A percentile compares a stretch with the other conserved stretches of the same genome.
phyloP scores from a whole-genome alignment of 2,797 vertebrate species.

The Enteromius unitaeniatus region DNA sequence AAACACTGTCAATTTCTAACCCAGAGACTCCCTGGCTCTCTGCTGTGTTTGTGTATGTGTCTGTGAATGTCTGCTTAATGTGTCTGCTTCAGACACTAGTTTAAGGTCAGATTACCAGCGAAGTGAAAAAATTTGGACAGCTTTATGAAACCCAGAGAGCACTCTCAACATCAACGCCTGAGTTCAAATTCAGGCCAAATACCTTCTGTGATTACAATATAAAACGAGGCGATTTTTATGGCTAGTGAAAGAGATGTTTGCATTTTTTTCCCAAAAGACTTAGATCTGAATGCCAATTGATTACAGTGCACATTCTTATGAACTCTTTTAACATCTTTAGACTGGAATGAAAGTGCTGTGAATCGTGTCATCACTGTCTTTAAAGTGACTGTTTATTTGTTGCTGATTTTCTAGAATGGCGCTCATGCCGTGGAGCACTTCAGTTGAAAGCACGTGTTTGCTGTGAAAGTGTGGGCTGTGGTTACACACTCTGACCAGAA shows the following conservation, averaged over 20 bases:
- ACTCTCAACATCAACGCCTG: not conserved
- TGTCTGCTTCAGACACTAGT: slow-evolving; percentile 23
- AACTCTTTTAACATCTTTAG: no score
- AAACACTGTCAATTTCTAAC: slow-evolving; percentile 54
- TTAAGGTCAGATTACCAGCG: slow-evolving; percentile 44
- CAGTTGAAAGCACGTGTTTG: not conserved
- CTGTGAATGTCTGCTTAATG: slow-evolving; percentile 42
- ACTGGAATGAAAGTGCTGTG: not conserved
- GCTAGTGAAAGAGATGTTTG: not conserved
- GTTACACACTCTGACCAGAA: not conserved
- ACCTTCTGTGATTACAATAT: slow-evolving; percentile 25
- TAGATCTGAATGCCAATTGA: not conserved
- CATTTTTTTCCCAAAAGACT: not conserved
- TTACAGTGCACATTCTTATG: slow-evolving; percentile 7
- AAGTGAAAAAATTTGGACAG: slow-evolving; percentile 25
- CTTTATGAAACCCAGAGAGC: slow-evolving; percentile 2
- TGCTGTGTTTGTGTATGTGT: slow-evolving; percentile 37
- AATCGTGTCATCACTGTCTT: no score
- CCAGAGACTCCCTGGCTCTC: slow-evolving; percentile 44
- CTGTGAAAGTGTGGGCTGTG: slow-evolving; percentile 1
- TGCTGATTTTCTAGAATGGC: not conserved
- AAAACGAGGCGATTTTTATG: not conserved
- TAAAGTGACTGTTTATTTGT: not conserved
- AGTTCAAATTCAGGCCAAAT: slow-evolving; percentile 32
- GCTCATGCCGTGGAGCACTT: not conserved